Evolutionary conservation across 2,113 vertebrate species (phyloP).

Genomic region (Entelurus aequoreus): DNA sequence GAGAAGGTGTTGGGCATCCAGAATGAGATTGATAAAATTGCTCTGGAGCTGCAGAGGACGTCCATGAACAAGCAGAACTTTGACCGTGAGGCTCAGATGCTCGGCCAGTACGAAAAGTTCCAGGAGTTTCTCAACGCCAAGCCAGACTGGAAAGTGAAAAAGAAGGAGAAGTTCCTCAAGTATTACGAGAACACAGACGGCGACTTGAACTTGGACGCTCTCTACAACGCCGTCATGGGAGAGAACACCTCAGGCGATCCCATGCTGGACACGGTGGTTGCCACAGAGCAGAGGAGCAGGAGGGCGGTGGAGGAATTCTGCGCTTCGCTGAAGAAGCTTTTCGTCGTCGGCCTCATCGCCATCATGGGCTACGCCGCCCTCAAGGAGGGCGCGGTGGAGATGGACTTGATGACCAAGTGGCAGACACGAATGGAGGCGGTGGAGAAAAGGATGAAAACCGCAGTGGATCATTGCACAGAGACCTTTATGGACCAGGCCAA

Average conservation of each 20-base stretch:
- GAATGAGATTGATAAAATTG: constrained; percentile 64
- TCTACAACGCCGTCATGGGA: constrained; percentile 68
- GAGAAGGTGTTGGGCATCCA: constrained; percentile 68
- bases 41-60: constrained; percentile 58
- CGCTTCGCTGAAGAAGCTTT: constrained; percentile 73
- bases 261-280: constrained; percentile 64
- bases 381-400: constrained; percentile 60
- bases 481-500: constrained; percentile 73
- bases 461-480: constrained; percentile 71
- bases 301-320: constrained; percentile 75
- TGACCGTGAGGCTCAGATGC: constrained; percentile 69
- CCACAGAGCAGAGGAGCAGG: constrained; percentile 60
- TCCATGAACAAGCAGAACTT: constrained; percentile 75
- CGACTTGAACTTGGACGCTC: constrained; percentile 70
- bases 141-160: constrained; percentile 70
- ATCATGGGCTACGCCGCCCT: constrained; percentile 72
- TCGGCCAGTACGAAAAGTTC: constrained; percentile 78
- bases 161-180: constrained; percentile 72
- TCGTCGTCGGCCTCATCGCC: constrained; percentile 72
- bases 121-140: constrained; percentile 73
- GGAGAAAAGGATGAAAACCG: constrained; percentile 73
- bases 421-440: constrained; percentile 69
- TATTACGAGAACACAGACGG: constrained; percentile 69
- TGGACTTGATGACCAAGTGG: constrained; percentile 72
- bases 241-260: constrained; percentile 60